Evolutionary conservation across 2,888 invertebrate species (phyloP).

Genomic region (Pristionchus mayeri): DNA sequence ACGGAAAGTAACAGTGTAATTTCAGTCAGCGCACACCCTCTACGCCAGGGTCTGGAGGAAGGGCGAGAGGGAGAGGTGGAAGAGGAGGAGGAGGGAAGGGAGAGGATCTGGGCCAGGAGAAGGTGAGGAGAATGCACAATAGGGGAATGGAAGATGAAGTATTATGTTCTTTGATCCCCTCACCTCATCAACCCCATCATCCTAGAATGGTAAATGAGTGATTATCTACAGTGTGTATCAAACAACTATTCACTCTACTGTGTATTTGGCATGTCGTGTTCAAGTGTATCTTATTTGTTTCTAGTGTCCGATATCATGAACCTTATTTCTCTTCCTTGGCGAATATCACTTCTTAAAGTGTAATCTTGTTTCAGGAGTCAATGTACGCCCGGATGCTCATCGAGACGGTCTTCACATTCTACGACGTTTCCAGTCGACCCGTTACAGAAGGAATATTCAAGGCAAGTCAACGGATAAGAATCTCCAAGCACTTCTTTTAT

Average conservation of each 20-base stretch:
- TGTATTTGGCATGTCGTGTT: too few relatives aligned
- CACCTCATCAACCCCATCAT: too few relatives aligned
- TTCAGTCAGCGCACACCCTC: background rate
- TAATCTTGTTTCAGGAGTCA: background rate
- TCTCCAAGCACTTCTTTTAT: background rate
- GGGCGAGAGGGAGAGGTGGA: background rate
- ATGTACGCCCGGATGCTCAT: slow-evolving; percentile 39
- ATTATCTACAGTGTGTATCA: too few relatives aligned
- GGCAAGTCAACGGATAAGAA: background rate
- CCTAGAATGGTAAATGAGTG: too few relatives aligned
- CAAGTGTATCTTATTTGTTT: too few relatives aligned
- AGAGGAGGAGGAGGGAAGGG: slow-evolving; percentile 1
- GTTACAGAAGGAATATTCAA: slow-evolving; percentile 14
- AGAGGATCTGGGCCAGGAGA: slow-evolving; percentile 27
- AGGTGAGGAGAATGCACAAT: background rate
- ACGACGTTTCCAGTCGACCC: background rate
- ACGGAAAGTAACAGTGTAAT: background rate
- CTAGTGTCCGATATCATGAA: too few relatives aligned
- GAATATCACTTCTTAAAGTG: background rate
- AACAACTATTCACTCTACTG: too few relatives aligned
- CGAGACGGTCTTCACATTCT: slow-evolving; percentile 40
- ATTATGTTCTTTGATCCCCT: slow-evolving; percentile 17
- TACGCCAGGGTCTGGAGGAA: background rate
- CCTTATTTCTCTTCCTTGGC: too few relatives aligned
- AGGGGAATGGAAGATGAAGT: too few relatives aligned